Percentiles rank a stretch among this genome's conserved stretches.
These are phyloP conservation scores for Petrolisthes cinctipes DNA, from an alignment of 2,888 invertebrate genomes.

Conservation along the genomic window DNA sequence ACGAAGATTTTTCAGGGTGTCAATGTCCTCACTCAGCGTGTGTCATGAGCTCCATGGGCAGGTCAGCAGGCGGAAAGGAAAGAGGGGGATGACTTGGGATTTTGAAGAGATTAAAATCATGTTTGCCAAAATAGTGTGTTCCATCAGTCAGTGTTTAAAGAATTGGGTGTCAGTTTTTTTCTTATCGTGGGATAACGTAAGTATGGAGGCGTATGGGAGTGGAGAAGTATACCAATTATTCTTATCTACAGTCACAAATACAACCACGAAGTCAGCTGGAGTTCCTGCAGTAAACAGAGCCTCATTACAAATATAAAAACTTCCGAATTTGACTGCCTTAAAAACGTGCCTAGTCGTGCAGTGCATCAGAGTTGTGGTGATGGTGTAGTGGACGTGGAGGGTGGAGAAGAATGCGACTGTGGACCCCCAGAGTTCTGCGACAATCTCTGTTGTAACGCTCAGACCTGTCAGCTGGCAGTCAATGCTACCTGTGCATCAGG, in stretches of 20 bases:
- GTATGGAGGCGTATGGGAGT: neutral
- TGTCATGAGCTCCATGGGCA: constrained; percentile 92
- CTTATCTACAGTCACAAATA: neutral
- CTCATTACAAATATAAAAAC: constrained; percentile 89
- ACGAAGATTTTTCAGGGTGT: constrained; percentile 74
- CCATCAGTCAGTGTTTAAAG: neutral
- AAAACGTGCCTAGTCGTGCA: constrained; percentile 87
- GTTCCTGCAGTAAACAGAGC: constrained; percentile 91
- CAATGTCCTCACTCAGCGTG: constrained; percentile 78
- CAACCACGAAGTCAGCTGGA: constrained; percentile 81
- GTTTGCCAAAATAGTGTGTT: neutral
- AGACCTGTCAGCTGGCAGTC: constrained; percentile 84
- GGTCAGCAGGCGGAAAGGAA: constrained; percentile 31
- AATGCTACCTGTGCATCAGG: constrained; percentile 96
- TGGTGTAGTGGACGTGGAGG: constrained; percentile 92
- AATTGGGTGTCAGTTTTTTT: neutral
- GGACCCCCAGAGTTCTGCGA: constrained; percentile 82
- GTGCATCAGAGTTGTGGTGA: constrained; percentile 85
- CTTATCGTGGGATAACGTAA: neutral
- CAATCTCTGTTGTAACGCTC: constrained; percentile 86
- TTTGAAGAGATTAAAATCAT: too few relatives aligned
- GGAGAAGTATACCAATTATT: neutral
- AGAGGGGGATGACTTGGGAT: constrained; percentile 81
- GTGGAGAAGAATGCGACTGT: constrained; percentile 98
- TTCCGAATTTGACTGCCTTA: constrained; percentile 94